Conservation (phyloP, 2,113 vertebrate genomes). For the Eleginops maclovinus region DNA sequence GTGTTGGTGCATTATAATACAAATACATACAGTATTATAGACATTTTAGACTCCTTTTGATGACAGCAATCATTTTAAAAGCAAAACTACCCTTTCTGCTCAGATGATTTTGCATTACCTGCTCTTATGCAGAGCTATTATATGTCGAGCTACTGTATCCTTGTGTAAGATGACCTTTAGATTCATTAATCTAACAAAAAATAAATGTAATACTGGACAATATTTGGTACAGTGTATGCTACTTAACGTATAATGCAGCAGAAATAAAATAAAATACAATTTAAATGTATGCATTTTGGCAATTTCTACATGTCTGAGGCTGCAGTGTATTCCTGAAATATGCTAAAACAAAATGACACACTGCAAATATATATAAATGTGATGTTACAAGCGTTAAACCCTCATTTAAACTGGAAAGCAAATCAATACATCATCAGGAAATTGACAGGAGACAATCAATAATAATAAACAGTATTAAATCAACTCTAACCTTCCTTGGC, state of each 20-base stretch:
- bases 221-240: too few relatives aligned
- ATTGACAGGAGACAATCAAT: neutral
- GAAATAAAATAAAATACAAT: neutral
- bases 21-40: too few relatives aligned
- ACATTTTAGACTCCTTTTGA: neutral
- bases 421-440: neutral
- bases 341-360: neutral
- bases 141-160: too few relatives aligned
- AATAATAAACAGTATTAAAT: neutral
- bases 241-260: neutral
- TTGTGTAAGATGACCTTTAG: too few relatives aligned
- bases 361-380: neutral
- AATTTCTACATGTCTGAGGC: neutral
- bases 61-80: too few relatives aligned
- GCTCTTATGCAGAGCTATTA: too few relatives aligned
- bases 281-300: neutral
- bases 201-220: too few relatives aligned
- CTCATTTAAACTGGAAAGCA: too few relatives aligned
- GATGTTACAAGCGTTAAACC: neutral
- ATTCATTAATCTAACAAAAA: too few relatives aligned
- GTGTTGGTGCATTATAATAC: too few relatives aligned
- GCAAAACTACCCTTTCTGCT: too few relatives aligned
- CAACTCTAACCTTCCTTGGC: conserved; percentile 88
- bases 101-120: too few relatives aligned
- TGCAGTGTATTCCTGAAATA: neutral